Conservation (phyloP, 2,113 vertebrate species). For the Ctenodactylus gundi region DNA sequence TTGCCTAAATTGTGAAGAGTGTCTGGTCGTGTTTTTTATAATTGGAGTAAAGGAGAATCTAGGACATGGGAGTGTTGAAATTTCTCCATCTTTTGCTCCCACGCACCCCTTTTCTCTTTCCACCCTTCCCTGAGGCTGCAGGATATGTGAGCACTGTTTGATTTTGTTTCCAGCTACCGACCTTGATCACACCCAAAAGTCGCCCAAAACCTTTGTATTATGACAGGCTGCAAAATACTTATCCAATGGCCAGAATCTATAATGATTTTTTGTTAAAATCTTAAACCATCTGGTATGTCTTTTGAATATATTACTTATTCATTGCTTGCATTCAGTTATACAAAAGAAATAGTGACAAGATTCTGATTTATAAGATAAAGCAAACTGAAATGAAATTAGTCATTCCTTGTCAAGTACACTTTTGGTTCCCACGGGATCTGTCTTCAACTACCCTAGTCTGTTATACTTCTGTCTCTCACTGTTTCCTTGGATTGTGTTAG, state of each 20-base stretch:
- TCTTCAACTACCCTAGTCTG: neutral
- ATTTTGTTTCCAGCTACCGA: constrained; percentile 2
- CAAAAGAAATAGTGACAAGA: neutral
- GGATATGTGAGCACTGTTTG: neutral
- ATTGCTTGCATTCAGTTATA: neutral
- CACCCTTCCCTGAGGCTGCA: neutral
- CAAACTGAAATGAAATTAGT: neutral
- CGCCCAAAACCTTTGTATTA: neutral
- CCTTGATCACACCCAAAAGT: neutral
- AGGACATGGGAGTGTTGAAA: neutral
- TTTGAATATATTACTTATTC: constrained; percentile 22
- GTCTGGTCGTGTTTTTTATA: neutral
- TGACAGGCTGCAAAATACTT: neutral
- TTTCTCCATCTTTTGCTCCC: neutral
- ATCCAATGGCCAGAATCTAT: neutral
- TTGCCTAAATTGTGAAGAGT: neutral
- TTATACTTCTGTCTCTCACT: neutral
- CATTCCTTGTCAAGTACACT: neutral
- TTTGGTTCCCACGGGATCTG: neutral
- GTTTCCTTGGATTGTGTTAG: neutral
- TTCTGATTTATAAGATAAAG: constrained; percentile 3
- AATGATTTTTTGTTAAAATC: constrained; percentile 35
- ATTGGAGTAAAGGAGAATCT: neutral
- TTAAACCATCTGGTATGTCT: neutral
- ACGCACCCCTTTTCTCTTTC: neutral